phyloP scores from a whole-genome alignment of 2,113 vertebrate species.

The Odontesthes bonariensis region DNA sequence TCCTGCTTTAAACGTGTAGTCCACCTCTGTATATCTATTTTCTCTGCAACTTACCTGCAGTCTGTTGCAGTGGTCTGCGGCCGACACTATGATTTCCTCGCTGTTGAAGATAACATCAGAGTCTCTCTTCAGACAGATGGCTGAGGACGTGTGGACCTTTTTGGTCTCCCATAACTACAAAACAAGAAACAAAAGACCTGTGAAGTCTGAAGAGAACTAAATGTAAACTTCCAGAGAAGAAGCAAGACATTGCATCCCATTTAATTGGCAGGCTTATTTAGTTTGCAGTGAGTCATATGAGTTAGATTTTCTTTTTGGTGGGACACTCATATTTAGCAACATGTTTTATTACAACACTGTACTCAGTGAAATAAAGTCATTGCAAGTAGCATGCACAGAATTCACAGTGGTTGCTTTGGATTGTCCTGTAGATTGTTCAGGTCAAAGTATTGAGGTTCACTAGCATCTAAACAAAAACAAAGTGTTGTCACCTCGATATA shows the following conservation, averaged over 20 bases:
- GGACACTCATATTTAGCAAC: no score
- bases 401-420: not conserved
- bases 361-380: no score
- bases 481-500: not conserved
- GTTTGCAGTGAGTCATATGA: no score
- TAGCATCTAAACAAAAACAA: not conserved
- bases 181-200: constrained; percentile 2
- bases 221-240: no score
- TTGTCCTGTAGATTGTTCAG: not conserved
- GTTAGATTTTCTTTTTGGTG: no score
- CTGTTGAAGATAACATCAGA: constrained; percentile 88
- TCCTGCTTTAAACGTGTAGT: not conserved
- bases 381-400: not conserved
- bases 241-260: no score
- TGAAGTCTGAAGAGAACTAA: not conserved
- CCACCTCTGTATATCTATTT: not conserved
- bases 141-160: constrained; percentile 90
- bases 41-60: constrained; percentile 85
- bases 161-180: constrained; percentile 93
- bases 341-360: no score
- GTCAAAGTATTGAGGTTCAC: not conserved
- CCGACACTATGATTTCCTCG: constrained; percentile 84
- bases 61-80: constrained; percentile 88
- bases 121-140: constrained; percentile 89
- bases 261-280: no score